A percentile compares a stretch with the other conserved stretches of the same genome.
Conservation (phyloP, 2,888 invertebrate genomes). For the Nineta flava region DNA sequence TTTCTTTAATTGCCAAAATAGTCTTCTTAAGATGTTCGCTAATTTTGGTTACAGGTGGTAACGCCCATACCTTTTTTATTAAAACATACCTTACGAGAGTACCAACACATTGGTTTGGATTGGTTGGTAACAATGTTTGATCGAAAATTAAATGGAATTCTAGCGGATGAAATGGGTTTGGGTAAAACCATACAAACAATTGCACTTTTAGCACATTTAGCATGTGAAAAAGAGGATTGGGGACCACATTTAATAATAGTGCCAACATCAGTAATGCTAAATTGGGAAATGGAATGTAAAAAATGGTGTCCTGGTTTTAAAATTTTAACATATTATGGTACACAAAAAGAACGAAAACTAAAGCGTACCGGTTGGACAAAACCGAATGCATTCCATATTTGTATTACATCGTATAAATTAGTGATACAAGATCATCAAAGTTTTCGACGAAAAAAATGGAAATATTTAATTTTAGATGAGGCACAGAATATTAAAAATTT, state of each 20-base stretch:
- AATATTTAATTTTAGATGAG: conserved; percentile 93
- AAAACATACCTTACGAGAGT: conserved; percentile 80
- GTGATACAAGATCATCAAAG: conserved; percentile 97
- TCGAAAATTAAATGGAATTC: conserved; percentile 85
- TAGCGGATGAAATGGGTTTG: conserved; percentile 94
- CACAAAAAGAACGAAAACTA: conserved; percentile 83
- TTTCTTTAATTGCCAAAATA: conserved; percentile 3
- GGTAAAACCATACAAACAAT: conserved; percentile 97
- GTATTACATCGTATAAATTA: conserved; percentile 94
- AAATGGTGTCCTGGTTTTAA: conserved; percentile 99
- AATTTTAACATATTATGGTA: conserved; percentile 95
- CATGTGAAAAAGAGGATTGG: conserved; percentile 87
- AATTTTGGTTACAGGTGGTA: conserved; percentile 44
- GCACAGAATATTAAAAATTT: conserved; percentile 99
- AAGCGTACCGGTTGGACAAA: conserved; percentile 96
- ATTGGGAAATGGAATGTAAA: conserved; percentile 99
- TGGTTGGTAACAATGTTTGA: conserved; percentile 96
- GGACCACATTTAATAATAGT: conserved; percentile 98
- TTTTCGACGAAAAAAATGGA: conserved; percentile 95
- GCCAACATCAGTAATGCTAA: conserved; percentile 97
- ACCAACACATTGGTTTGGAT: conserved; percentile 93
- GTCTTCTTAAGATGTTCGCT: neutral
- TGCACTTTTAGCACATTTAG: conserved; percentile 82
- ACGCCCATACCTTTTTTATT: conserved; percentile 88
- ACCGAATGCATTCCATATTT: conserved; percentile 94